Conservation (phyloP, 2,113 vertebrate species). For the mouse (Mus musculus) region GRCm39 chr14:110306001-110306500, state of each 20-base stretch:
- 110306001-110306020: too few relatives aligned
- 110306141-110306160: neutral
- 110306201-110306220: neutral
- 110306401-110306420: neutral
- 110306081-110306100: neutral
- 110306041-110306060: neutral
- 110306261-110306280: neutral
- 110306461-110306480: neutral
- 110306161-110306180: neutral
- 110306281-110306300: neutral
- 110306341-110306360: neutral
- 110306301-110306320: neutral
- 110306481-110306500: neutral
- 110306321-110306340: rapidly evolving
- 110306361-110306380: neutral
- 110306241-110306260: neutral
- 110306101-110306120: neutral
- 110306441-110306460: neutral
- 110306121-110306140: neutral
- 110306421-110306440: too few relatives aligned
- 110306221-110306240: neutral
- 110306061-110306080: neutral
- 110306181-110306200: neutral
- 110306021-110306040: too few relatives aligned
- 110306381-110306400: neutral